Conservation (phyloP, 23 tunicate species). For the Diplosoma virens region DNA sequence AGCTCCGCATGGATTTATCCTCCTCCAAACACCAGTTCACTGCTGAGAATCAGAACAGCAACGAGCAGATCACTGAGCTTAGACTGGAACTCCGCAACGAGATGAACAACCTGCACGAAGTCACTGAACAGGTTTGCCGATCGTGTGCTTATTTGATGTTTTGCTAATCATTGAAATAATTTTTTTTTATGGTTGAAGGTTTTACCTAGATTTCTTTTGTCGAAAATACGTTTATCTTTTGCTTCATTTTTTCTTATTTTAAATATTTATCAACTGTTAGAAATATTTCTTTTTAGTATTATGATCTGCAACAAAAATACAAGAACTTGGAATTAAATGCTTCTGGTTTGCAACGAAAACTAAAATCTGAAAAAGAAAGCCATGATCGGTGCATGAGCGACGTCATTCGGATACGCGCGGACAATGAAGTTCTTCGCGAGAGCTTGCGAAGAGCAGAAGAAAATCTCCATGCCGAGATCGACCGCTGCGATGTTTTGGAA, state of each 20-base stretch:
- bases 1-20: constrained; percentile 30
- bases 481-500: constrained; percentile 64
- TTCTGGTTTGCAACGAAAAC: constrained; percentile 59
- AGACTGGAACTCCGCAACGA: constrained; percentile 53
- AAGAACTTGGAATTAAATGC: constrained; percentile 81
- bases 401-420: background rate
- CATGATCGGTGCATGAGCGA: constrained; percentile 27
- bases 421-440: constrained; percentile 10
- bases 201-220: too few species aligned
- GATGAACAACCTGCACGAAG: constrained; percentile 62
- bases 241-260: too few species aligned
- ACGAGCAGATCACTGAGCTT: constrained; percentile 60
- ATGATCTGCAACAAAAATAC: constrained; percentile 70
- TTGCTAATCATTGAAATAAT: too few species aligned
- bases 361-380: constrained; percentile 55
- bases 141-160: too few species aligned
- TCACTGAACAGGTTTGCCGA: constrained; percentile 47
- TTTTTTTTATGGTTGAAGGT: background rate
- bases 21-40: constrained; percentile 30
- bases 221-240: too few species aligned
- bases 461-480: constrained; percentile 48
- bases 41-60: constrained; percentile 45
- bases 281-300: constrained; percentile 34
- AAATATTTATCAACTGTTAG: too few species aligned
- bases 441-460: constrained; percentile 28